phyloP scores from a whole-genome alignment of 2,797 vertebrate species.

The Pelochelys cantorii region DNA sequence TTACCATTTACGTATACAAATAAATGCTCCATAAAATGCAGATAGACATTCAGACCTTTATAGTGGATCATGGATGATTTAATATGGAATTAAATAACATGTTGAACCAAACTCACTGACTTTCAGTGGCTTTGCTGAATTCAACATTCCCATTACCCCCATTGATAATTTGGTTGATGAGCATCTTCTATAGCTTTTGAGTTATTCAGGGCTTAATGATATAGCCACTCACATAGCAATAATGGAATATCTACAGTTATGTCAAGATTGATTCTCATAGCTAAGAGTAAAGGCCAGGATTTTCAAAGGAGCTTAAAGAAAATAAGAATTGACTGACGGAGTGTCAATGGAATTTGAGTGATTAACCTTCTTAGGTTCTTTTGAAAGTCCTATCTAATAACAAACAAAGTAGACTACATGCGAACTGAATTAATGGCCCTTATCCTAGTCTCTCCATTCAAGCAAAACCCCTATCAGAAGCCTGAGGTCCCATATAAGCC shows the following conservation, averaged over 20 bases:
- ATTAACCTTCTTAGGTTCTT: not conserved
- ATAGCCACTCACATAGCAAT: not conserved
- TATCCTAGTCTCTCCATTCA: not conserved
- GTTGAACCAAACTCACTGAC: not conserved
- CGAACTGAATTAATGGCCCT: not conserved
- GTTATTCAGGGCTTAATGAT: not conserved
- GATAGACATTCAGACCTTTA: not conserved
- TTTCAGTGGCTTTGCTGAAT: not conserved
- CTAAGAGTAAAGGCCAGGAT: not conserved
- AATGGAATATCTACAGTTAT: not conserved
- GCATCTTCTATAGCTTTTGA: not conserved
- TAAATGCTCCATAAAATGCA: not conserved
- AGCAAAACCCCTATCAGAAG: not conserved
- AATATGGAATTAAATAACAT: not conserved
- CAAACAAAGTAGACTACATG: not conserved
- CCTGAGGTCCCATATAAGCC: not conserved
- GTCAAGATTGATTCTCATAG: not conserved
- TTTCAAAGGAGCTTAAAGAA: not conserved
- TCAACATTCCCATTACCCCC: not conserved
- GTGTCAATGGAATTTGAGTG: slow-evolving; percentile 1
- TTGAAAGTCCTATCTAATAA: not conserved
- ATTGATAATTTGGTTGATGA: not conserved
- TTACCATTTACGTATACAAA: not conserved
- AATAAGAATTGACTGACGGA: not conserved
- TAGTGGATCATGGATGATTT: not conserved